Base-by-base conservation (phyloP, 92 coral and sea anemone genomes). In the Metridium senile region DNA sequence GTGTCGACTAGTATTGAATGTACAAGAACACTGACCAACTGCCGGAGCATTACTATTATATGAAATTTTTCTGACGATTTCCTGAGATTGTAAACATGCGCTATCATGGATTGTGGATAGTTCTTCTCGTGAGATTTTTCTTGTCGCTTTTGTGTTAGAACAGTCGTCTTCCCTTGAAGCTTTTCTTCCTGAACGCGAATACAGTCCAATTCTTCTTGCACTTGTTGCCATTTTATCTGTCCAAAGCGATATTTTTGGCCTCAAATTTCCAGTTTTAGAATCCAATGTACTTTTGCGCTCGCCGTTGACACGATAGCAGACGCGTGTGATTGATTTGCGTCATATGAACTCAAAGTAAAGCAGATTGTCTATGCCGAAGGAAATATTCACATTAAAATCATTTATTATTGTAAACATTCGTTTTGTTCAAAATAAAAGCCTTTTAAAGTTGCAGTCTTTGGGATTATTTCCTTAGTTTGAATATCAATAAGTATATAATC, bases 161-260 rank as follows among this genome's bases (percentile, higher is more conserved):
- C 51, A n/a, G 10, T 75, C 71, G 34, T 79, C 84, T 79, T 69
- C 76, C 33, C 76, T 68, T 16, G 84, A 79, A 32, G 35, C 30
- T 54, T 79, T 79, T 19, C 84, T 58, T 9, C 82, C 82, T 17
- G 76, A 68, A 17, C 84, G 64, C 11, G 84, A 79, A 25, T 58
- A 79, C 17, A 79, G 49, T 30, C 69, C 84, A 1, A 79, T 35
- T 26, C 84, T 21, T n/a, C 84, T 68, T 33, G 25, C 77, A 34
- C 59, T 30, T 9, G 76, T 28, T 21, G 84, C 70, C 84, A 79
- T 79, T 32, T 56, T 53, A 23, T 29, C 26, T 30, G 9, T 39
- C 13, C 51, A 1, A 20, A n/a, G n/a, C 7, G 9, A 2, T 26
- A 28, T 34, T 57, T 58, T 21, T 73, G 47, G 64, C 64, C 20